Percentiles rank a stretch among this genome's conserved stretches.
These are phyloP conservation scores for Ophion slaviceki DNA, from an alignment of 2,888 invertebrate species.

Conservation along the genomic window DNA sequence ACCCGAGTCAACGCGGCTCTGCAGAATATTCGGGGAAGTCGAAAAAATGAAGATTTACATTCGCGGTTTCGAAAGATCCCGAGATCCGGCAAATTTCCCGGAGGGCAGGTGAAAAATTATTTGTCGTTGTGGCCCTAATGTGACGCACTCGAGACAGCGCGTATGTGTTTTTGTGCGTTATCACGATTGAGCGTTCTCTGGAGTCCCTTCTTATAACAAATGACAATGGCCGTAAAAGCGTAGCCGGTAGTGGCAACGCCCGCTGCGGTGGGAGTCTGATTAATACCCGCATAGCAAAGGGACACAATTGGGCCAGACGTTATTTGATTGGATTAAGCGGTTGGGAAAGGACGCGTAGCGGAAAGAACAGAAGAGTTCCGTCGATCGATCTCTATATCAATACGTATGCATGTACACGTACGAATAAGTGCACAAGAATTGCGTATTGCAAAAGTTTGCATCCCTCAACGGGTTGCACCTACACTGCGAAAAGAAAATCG, in stretches of 20 bases:
- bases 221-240: constrained; percentile 32
- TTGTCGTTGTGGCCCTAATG: background rate
- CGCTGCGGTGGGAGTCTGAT: constrained; percentile 1
- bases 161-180: constrained; percentile 1
- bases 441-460: no score
- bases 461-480: no score
- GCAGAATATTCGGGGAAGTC: background rate
- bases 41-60: background rate
- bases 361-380: background rate
- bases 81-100: background rate
- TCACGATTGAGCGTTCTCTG: constrained; percentile 6
- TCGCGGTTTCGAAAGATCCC: background rate
- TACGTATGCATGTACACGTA: background rate
- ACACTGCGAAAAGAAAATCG: no score
- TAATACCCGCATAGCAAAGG: constrained; percentile 18
- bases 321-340: constrained; percentile 47
- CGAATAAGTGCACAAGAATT: background rate
- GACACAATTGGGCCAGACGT: constrained; percentile 48
- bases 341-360: background rate
- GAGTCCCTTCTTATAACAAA: constrained; percentile 31
- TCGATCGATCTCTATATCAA: background rate
- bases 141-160: background rate
- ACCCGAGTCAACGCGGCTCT: no score
- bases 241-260: constrained; percentile 21
- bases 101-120: constrained; percentile 4